These are phyloP conservation scores for Alloplasta piceator DNA, from an alignment of 2,888 invertebrate genomes.

Conservation along the genomic window DNA sequence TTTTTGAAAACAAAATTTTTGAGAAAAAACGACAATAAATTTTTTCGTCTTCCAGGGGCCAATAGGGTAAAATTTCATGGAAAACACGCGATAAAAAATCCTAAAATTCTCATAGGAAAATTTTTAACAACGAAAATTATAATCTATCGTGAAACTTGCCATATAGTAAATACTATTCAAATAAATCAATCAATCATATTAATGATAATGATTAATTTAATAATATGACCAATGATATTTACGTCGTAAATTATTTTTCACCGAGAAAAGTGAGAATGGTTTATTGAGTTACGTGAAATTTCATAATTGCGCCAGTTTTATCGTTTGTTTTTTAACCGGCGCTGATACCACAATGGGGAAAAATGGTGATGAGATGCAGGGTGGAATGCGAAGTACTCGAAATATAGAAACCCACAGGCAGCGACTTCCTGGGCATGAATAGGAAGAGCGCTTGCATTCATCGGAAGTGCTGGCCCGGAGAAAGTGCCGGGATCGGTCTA, in stretches of 20 bases:
- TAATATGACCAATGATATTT: too few species aligned
- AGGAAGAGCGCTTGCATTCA: conserved; percentile 50
- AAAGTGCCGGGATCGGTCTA: neutral
- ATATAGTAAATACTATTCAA: too few species aligned
- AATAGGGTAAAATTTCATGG: too few species aligned
- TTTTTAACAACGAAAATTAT: too few species aligned
- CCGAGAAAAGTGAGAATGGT: neutral
- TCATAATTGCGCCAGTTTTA: neutral
- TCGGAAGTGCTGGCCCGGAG: conserved; percentile 50
- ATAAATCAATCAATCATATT: too few species aligned
- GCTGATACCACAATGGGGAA: neutral
- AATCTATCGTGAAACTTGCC: too few species aligned
- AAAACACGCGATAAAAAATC: too few species aligned
- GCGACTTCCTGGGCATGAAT: conserved; percentile 55
- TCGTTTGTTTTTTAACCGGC: conserved; percentile 1
- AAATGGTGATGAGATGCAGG: conserved; percentile 23
- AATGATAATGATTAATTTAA: too few species aligned
- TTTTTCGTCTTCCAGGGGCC: too few species aligned
- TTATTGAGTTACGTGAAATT: neutral
- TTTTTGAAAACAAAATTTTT: too few species aligned
- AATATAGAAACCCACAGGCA: conserved; percentile 34
- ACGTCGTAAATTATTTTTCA: neutral
- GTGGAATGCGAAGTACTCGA: conserved; percentile 35
- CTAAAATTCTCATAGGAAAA: too few species aligned
- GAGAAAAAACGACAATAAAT: too few species aligned